These are phyloP conservation scores for Malurus elegans DNA, from an alignment of 2,113 vertebrate species.

Conservation along the genomic window DNA sequence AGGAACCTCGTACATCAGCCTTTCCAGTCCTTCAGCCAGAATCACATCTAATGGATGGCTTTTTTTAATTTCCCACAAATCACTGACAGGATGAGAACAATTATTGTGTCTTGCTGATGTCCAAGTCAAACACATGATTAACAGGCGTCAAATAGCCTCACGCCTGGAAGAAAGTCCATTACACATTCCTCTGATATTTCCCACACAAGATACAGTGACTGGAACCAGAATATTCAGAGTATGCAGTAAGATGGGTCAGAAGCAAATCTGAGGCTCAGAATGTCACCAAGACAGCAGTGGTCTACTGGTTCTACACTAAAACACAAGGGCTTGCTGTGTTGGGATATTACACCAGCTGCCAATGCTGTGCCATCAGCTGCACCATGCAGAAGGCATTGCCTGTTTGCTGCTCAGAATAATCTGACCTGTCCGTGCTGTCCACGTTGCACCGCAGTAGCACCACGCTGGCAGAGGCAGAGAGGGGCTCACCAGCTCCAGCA, in stretches of 20 bases:
- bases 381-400: background rate
- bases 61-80: background rate
- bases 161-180: background rate
- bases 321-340: background rate
- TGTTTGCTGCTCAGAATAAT: background rate
- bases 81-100: background rate
- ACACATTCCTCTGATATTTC: background rate
- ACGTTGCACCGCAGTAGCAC: background rate
- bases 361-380: accelerated
- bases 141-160: background rate
- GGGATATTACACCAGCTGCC: background rate
- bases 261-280: background rate
- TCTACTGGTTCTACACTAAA: background rate
- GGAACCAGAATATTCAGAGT: background rate
- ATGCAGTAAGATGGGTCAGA: background rate
- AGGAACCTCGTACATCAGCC: background rate
- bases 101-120: background rate
- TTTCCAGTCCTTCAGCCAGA: background rate
- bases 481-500: background rate
- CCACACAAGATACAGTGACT: background rate
- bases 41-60: background rate
- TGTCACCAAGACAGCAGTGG: no score
- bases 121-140: background rate
- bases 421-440: background rate
- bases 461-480: background rate